Evolutionary conservation across 1,140 invertebrate species (phyloP).

Genomic region (Drosophila ironensis): DNA sequence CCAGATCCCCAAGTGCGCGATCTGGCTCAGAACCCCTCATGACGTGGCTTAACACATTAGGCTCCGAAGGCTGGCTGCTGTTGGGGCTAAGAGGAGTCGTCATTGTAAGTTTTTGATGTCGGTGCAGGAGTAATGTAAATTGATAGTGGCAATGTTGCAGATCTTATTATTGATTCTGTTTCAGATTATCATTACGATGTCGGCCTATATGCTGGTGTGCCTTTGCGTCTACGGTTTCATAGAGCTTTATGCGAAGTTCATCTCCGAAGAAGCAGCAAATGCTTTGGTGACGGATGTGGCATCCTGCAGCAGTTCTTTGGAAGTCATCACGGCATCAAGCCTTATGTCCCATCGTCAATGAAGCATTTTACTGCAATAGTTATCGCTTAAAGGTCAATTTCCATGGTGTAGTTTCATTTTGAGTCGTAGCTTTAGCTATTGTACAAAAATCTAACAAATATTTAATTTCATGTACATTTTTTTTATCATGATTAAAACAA

Average conservation of each 20-base stretch:
- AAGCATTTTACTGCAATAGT: too few relatives aligned
- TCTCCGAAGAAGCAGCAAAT: neutral
- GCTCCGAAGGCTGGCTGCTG: constrained; percentile 3
- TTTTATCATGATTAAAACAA: too few relatives aligned
- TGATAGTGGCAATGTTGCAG: constrained; percentile 37
- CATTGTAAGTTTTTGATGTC: constrained; percentile 51
- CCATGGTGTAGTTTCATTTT: too few relatives aligned
- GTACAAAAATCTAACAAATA: too few relatives aligned
- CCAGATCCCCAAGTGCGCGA: neutral
- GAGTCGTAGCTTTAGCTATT: too few relatives aligned
- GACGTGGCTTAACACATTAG: neutral
- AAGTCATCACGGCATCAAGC: constrained; percentile 46
- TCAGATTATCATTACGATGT: constrained; percentile 41
- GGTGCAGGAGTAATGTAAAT: neutral
- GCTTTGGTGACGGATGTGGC: constrained; percentile 11
- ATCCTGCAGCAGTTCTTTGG: neutral
- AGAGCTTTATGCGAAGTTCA: constrained; percentile 21
- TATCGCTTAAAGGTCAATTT: too few relatives aligned
- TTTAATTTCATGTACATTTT: too few relatives aligned
- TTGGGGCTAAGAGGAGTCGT: constrained; percentile 6
- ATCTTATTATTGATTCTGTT: constrained; percentile 58
- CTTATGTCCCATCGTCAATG: constrained; percentile 48
- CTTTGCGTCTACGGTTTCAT: constrained; percentile 25
- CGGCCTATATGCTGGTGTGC: constrained; percentile 35
- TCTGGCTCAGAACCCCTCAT: constrained; percentile 6